Percentiles rank a stretch among this genome's conserved stretches.
Conservation (phyloP, 1,140 invertebrate genomes). For the Bombus confusus region DNA sequence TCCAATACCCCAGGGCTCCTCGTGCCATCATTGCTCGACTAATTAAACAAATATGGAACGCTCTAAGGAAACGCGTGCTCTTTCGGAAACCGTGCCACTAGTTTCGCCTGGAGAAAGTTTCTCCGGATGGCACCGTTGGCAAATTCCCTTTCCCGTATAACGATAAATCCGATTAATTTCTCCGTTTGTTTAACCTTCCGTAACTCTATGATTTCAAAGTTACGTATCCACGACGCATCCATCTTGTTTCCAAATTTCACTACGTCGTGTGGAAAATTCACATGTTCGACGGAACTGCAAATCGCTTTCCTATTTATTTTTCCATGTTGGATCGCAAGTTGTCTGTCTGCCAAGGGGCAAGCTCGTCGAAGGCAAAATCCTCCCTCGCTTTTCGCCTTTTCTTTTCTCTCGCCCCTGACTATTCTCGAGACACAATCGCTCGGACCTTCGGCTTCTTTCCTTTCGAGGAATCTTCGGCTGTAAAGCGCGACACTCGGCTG, state of each 20-base stretch:
- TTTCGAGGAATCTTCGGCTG: background rate
- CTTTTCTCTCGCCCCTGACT: conserved; percentile 9
- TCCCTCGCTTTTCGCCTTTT: background rate
- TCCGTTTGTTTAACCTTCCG: background rate
- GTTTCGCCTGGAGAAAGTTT: background rate
- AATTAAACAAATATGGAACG: conserved; percentile 75
- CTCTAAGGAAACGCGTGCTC: conserved; percentile 25
- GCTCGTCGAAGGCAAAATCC: background rate
- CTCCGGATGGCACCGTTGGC: background rate
- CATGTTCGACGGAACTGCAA: conserved; percentile 28
- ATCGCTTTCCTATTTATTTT: conserved; percentile 48
- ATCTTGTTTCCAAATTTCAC: fast-evolving
- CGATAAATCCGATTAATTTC: background rate
- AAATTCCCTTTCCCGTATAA: background rate
- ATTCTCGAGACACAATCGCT: conserved; percentile 26
- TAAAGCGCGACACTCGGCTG: background rate
- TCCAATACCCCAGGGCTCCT: conserved; percentile 51
- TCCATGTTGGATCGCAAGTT: conserved; percentile 16
- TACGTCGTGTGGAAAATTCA: background rate
- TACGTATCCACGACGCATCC: background rate
- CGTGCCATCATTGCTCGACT: conserved; percentile 57
- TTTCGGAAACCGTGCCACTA: conserved; percentile 17
- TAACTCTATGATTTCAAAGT: no score
- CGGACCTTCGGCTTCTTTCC: background rate
- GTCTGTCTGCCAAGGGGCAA: conserved; percentile 10